Evolutionary conservation across 2,888 invertebrate genomes (phyloP).

Genomic region (Sarcophaga rosellei): DNA sequence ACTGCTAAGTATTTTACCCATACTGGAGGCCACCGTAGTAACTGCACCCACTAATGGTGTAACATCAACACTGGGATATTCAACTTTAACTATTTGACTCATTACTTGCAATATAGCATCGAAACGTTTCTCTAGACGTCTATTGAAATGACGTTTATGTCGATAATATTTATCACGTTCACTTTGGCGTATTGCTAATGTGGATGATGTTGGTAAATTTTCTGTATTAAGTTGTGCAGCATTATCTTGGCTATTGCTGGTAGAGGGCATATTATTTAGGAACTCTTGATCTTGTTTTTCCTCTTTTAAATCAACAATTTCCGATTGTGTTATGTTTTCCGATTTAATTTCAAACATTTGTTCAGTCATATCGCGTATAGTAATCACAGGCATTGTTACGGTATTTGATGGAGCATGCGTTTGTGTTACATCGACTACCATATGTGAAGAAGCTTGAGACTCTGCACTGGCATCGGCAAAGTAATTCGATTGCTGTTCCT

Average conservation of each 20-base stretch:
- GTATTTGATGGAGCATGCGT: neutral
- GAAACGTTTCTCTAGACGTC: slow-evolving; percentile 76
- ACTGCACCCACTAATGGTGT: slow-evolving; percentile 62
- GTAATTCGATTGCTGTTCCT: slow-evolving; percentile 63
- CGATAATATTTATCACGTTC: slow-evolving; percentile 76
- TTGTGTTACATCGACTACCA: slow-evolving; percentile 30
- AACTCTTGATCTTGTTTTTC: slow-evolving; percentile 26
- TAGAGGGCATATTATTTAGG: slow-evolving; percentile 49
- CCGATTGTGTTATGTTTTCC: slow-evolving; percentile 29
- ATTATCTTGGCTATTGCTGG: slow-evolving; percentile 43
- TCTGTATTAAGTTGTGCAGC: neutral
- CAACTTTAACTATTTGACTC: slow-evolving; percentile 73
- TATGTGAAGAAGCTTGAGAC: slow-evolving; percentile 64
- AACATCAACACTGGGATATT: slow-evolving; percentile 75
- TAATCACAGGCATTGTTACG: neutral
- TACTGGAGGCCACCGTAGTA: slow-evolving; percentile 45
- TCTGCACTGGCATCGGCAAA: slow-evolving; percentile 70
- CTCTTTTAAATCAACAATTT: slow-evolving; percentile 27
- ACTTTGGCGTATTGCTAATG: slow-evolving; percentile 17
- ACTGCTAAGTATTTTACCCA: slow-evolving; percentile 56
- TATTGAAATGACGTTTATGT: slow-evolving; percentile 76
- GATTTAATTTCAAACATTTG: slow-evolving; percentile 55
- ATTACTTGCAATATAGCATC: slow-evolving; percentile 75
- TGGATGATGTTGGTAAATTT: slow-evolving; percentile 14
- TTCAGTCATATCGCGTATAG: slow-evolving; percentile 36